phyloP scores from a whole-genome alignment of 2,113 vertebrate genomes.

The Hassar affinis region DNA sequence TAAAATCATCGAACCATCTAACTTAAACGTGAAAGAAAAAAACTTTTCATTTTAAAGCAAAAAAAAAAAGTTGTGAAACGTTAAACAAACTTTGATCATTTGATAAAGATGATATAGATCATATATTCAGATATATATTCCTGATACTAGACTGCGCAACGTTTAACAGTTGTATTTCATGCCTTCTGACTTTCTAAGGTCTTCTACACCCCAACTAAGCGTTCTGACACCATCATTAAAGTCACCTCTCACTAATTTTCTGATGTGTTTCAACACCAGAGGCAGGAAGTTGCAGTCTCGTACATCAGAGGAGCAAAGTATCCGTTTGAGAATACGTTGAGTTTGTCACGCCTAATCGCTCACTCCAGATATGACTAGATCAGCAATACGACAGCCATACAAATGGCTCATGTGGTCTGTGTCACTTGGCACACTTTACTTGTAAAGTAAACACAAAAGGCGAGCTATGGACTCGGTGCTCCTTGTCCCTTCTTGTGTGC shows the following conservation, averaged over 20 bases:
- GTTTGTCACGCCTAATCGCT: constrained; percentile 73
- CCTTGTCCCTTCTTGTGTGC: constrained; percentile 54
- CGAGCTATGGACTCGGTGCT: constrained; percentile 55
- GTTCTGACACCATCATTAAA: constrained; percentile 30
- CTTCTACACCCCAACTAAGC: constrained; percentile 19
- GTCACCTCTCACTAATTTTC: constrained; percentile 42
- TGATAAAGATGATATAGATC: neutral
- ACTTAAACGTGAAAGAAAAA: neutral
- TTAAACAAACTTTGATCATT: neutral
- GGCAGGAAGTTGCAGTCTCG: constrained; percentile 48
- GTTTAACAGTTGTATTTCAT: constrained; percentile 18
- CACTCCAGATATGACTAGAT: constrained; percentile 71
- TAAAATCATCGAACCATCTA: neutral
- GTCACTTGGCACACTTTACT: constrained; percentile 66
- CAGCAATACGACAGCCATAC: constrained; percentile 70
- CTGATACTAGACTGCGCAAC: neutral
- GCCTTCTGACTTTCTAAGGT: constrained; percentile 18
- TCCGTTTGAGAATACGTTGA: constrained; percentile 69
- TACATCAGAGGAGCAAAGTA: constrained; percentile 46
- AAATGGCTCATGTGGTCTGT: constrained; percentile 68
- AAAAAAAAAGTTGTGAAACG: neutral
- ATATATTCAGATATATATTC: neutral
- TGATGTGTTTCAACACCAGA: constrained; percentile 26
- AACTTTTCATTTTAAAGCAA: neutral
- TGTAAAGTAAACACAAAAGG: constrained; percentile 71